Evolutionary conservation across 2,888 invertebrate genomes (phyloP).

Genomic region (Drosophila atripex): DNA sequence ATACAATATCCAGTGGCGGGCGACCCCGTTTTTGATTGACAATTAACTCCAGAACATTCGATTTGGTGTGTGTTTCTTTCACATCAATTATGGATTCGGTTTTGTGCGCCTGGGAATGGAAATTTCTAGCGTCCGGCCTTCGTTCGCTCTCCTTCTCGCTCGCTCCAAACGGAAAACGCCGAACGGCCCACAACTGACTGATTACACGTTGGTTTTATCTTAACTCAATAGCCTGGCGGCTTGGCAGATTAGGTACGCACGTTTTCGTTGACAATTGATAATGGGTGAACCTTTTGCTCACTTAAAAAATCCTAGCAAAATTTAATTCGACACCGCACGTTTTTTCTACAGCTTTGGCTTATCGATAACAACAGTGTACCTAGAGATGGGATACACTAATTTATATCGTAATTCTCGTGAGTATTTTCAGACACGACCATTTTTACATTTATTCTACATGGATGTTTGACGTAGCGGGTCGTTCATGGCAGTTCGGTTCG

Average conservation of each 20-base stretch:
- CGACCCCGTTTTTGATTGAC: conserved; percentile 41
- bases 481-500: too few species aligned
- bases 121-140: conserved; percentile 50
- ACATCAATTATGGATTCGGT: conserved; percentile 63
- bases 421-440: too few species aligned
- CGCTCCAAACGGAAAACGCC: conserved; percentile 6
- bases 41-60: conserved; percentile 42
- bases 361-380: conserved; percentile 4
- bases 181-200: neutral
- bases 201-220: neutral
- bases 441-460: too few species aligned
- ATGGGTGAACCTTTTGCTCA: conserved; percentile 20
- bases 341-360: conserved; percentile 20
- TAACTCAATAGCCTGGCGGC: neutral
- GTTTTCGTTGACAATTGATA: conserved; percentile 32
- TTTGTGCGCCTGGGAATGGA: conserved; percentile 28
- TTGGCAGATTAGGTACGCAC: conserved; percentile 15
- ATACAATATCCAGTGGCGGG: conserved; percentile 16
- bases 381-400: neutral
- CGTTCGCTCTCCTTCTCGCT: conserved; percentile 18
- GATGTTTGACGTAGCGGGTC: too few species aligned
- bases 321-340: conserved; percentile 34
- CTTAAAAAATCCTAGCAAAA: conserved; percentile 16
- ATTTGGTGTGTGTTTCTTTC: conserved; percentile 33
- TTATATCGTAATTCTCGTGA: too few species aligned